Conservation (phyloP, 1,140 invertebrate genomes). For the Ceratitis capitata region DNA sequence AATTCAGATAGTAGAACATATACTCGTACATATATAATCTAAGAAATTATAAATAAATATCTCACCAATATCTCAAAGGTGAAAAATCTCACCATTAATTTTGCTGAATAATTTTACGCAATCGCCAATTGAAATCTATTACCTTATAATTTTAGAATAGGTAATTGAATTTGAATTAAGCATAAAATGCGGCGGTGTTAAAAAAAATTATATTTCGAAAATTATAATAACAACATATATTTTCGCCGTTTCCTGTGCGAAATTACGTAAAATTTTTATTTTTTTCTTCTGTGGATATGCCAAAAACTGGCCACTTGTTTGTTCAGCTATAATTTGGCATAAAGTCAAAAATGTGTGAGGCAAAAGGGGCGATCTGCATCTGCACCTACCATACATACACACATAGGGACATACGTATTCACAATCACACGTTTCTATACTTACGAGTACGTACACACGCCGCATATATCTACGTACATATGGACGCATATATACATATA, state of each 20-base stretch:
- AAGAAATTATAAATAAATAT: too few species aligned
- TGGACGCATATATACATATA: neutral
- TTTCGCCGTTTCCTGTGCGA: neutral
- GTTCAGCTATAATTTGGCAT: conserved; percentile 25
- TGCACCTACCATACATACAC: neutral
- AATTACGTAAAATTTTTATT: conserved; percentile 18
- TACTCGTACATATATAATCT: too few species aligned
- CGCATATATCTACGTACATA: neutral
- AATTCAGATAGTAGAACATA: too few species aligned
- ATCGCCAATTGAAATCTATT: neutral
- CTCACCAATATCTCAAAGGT: neutral
- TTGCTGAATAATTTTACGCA: neutral
- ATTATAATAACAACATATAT: neutral
- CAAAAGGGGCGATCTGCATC: neutral
- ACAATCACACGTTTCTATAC: too few species aligned
- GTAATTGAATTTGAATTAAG: neutral
- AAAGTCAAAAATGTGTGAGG: conserved; percentile 1
- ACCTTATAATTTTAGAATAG: neutral
- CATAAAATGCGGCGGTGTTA: neutral
- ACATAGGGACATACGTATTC: neutral
- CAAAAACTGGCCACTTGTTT: conserved; percentile 35
- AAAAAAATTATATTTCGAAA: neutral
- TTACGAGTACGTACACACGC: too few species aligned
- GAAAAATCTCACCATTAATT: neutral
- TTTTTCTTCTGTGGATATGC: conserved; percentile 24